These are phyloP conservation scores for Choreutis nemorana DNA, from an alignment of 2,888 invertebrate species.

Conservation along the genomic window DNA sequence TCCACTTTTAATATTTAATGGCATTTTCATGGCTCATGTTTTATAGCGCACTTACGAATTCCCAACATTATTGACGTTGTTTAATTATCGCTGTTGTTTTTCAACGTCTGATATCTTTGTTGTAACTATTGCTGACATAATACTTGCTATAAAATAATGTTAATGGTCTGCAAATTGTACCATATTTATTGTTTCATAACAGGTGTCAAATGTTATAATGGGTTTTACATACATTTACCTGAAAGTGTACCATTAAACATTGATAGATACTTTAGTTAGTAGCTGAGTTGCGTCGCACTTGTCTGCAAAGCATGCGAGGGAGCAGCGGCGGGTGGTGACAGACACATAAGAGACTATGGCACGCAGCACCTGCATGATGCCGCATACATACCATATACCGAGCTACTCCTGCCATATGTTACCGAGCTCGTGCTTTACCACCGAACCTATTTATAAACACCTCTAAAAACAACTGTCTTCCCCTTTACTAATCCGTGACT, in stretches of 20 bases:
- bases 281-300: no score
- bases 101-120: constrained; percentile 16
- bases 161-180: no score
- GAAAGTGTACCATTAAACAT: no score
- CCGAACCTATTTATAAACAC: constrained; percentile 28
- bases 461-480: constrained; percentile 35
- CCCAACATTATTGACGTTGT: constrained; percentile 50
- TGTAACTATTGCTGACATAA: no score
- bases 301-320: no score
- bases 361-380: constrained; percentile 28
- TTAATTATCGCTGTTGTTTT: constrained; percentile 39
- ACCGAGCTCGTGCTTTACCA: constrained; percentile 32
- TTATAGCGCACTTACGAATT: constrained; percentile 62
- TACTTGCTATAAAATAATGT: no score
- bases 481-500: constrained; percentile 52
- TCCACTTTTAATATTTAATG: constrained; percentile 67
- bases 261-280: no score
- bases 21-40: constrained; percentile 62
- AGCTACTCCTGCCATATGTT: constrained; percentile 34
- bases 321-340: constrained; percentile 15
- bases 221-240: no score
- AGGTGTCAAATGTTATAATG: no score
- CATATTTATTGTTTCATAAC: no score
- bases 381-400: neutral
- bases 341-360: constrained; percentile 14